Conservation (phyloP, 2,113 vertebrate species). For the Accipiter cooperii region DNA sequence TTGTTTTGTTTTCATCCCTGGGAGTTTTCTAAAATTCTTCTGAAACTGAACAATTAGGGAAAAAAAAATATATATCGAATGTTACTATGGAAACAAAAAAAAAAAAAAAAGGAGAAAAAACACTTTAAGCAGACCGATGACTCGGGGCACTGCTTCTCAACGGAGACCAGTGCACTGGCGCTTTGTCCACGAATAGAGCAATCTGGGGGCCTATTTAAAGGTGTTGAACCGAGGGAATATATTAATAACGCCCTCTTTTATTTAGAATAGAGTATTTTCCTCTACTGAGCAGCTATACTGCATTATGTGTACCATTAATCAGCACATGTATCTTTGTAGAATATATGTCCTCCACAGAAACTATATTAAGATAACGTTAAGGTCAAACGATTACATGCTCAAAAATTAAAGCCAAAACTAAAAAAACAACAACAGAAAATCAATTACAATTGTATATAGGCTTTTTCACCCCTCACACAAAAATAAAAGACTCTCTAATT, state of each 20-base stretch:
- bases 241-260: background rate
- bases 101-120: background rate
- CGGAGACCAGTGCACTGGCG: accelerated
- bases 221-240: background rate
- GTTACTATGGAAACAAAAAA: conserved; percentile 5
- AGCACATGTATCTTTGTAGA: background rate
- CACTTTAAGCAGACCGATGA: background rate
- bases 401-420: background rate
- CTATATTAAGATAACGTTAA: background rate
- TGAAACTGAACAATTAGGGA: background rate
- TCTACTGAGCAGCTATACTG: background rate
- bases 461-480: background rate
- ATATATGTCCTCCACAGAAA: background rate
- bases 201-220: background rate
- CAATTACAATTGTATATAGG: background rate
- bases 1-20: background rate
- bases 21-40: conserved; percentile 12
- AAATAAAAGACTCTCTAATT: background rate
- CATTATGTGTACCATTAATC: background rate
- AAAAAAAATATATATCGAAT: background rate
- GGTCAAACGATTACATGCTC: background rate
- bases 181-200: background rate
- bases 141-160: background rate
- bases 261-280: background rate
- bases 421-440: background rate